Evolutionary conservation across 2,888 invertebrate genomes (phyloP), one percentile per base, ranked within the genome.

Genomic region (Carabus problematicus): DNA sequence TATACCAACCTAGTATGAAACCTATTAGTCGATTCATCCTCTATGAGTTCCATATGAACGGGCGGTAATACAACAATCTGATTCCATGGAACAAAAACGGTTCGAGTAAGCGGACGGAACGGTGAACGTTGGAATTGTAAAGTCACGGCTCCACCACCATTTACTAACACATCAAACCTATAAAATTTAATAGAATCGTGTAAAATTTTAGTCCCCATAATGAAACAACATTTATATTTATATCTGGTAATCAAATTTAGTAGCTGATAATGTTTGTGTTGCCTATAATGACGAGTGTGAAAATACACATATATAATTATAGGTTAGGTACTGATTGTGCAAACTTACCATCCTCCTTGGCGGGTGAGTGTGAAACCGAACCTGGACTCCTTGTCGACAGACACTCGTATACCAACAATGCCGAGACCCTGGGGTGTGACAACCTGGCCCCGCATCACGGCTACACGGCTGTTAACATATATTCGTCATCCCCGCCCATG

Each of bases 101-200:
- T 95, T 79, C 91, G 89, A 72, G 94, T 91, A 70, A 93, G 85
- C 0, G 94, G 92, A 79, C 91, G 89, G 87, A 97, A 98, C 29
- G 98, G 98, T 68, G 94, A 94, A 71, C 98, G 87, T 81, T 97
- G 95, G 85, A 99, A 97, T 83, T 97, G 95, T 74, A 99, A 85
- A 16, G 95, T 97, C 69, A 99, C 96, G 1, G 97, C 97, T 41
- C 97, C 97, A 58, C 98, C 99, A 12, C 99, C 99, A 83, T 99
- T 98, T 71, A 99, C 98, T 78, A 99, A 85, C 70, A 99, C 93
- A 84, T 99, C 99, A 86, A 98, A 99, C 92, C 97, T 97, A 73
- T 71, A 73, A 29, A 29, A 29, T 29, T 29, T 29, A 2, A 29
- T 29, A 29, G 29, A 29, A 29, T 29, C 6, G 29, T 29, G 29